Evolutionary conservation across 2,888 invertebrate species (phyloP), one percentile per base, ranked within the genome.

Genomic region (Nesidiocoris tenuis): DNA sequence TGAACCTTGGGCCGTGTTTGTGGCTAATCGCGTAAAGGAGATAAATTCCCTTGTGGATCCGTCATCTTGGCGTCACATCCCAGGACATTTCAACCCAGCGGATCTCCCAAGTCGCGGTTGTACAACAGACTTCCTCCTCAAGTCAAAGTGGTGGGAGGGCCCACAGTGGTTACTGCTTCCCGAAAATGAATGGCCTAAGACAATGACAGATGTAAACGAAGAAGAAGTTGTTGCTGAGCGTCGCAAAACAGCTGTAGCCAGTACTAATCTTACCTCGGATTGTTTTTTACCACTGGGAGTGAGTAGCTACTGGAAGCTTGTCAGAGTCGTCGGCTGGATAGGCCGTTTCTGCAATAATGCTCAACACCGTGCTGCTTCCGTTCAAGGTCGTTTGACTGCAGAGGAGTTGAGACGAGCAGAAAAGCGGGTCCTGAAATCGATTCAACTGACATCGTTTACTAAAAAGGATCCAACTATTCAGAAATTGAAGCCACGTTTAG

Each of bases 71-170:
- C 61, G 76, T 23, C 81, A 82, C 77, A 77, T 83, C 2, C 81
- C 82, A 1, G 82, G 82, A 12, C 18, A 18, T 1, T 3, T 77
- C 2, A 71, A 83, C 82, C 82, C 71, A 19, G 71, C 71, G 5
- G 71, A 71, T 21, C 61, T 71, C 5, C 17, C 71, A 16, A 71
- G 61, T 0, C 65, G 82, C 61, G 82, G 82, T 7, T 82, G 82
- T 74, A 68, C 72, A 2, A 78, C 80, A 2, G 68, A 79, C 57
- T 75, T 79, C 18, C 79, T 83, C 3, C 5, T 80, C 2, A 75
- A 81, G 22, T 79, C 80, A 7, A 72, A 74, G 78, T 83, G 82
- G 82, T 83, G 82, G 82, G 78, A 80, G 78, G 82, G 82, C 3
- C 82, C 82, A n/a, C 21, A 55, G 5, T 83, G 82, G 82, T 75